Conservation (phyloP, 2,113 vertebrate species). For the Todiramphus saurophagus region DNA sequence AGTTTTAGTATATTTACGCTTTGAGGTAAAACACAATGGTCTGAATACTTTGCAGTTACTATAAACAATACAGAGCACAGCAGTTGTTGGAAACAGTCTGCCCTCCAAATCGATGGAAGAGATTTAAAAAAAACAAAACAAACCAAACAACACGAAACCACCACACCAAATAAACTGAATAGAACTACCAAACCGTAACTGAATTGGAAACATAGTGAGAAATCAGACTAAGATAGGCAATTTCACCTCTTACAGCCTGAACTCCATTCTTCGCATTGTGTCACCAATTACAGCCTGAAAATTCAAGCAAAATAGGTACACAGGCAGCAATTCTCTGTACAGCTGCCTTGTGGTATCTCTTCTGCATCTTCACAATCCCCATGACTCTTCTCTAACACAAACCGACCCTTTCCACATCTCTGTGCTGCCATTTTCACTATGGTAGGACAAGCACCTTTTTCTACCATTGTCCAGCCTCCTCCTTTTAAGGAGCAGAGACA, state of each 20-base stretch:
- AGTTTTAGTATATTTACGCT: constrained; percentile 64
- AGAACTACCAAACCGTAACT: neutral
- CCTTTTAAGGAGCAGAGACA: neutral
- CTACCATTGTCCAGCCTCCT: neutral
- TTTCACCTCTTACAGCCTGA: neutral
- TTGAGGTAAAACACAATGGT: constrained; percentile 61
- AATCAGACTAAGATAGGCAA: neutral
- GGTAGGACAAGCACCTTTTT: neutral
- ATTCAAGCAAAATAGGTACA: neutral
- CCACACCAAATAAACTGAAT: too few relatives aligned
- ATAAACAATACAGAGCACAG: constrained; percentile 35
- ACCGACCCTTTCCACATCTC: neutral
- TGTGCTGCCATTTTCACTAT: neutral
- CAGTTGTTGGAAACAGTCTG: neutral
- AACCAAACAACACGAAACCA: neutral
- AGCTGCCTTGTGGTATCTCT: neutral
- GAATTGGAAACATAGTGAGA: neutral
- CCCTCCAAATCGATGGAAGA: neutral
- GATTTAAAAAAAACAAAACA: neutral
- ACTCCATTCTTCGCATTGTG: neutral
- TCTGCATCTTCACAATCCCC: neutral
- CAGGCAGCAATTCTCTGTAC: neutral
- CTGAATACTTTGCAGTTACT: constrained; percentile 51
- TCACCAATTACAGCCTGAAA: neutral
- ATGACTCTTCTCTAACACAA: neutral